These are phyloP conservation scores for Muscicapa striata DNA, from an alignment of 2,797 vertebrate species.

Conservation along the genomic window DNA sequence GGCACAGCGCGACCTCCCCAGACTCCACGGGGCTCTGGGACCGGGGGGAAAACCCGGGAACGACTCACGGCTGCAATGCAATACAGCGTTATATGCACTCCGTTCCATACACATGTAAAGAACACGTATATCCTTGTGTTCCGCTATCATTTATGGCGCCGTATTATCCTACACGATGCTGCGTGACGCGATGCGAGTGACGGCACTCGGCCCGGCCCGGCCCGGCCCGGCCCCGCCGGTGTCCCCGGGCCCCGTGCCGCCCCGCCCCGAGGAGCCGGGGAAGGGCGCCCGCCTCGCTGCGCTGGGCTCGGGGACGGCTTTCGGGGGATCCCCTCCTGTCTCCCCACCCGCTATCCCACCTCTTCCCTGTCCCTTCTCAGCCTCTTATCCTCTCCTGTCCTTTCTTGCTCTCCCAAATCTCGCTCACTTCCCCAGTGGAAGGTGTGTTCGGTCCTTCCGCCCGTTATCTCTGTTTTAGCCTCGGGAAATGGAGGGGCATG, in stretches of 20 bases:
- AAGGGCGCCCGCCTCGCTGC: neutral
- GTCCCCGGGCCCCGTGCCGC: neutral
- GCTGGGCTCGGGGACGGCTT: neutral
- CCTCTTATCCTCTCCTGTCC: neutral
- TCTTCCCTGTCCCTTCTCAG: neutral
- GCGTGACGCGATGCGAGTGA: neutral
- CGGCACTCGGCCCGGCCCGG: neutral
- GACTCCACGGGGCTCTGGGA: neutral
- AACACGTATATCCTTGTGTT: neutral
- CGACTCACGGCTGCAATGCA: fast-evolving
- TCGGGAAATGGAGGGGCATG: no score
- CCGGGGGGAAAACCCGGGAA: neutral
- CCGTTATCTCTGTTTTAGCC: neutral
- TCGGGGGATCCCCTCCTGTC: neutral
- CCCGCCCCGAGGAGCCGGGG: neutral
- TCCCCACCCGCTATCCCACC: neutral
- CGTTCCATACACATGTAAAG: fast-evolving
- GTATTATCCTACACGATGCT: neutral
- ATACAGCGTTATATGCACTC: neutral
- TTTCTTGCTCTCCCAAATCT: neutral
- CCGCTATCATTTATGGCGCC: neutral
- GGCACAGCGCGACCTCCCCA: no score
- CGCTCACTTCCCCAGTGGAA: neutral
- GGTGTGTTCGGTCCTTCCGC: neutral
- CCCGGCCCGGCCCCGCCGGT: neutral